These are phyloP conservation scores for Dilophus febrilis DNA, from an alignment of 2,888 invertebrate species.

Conservation along the genomic window DNA sequence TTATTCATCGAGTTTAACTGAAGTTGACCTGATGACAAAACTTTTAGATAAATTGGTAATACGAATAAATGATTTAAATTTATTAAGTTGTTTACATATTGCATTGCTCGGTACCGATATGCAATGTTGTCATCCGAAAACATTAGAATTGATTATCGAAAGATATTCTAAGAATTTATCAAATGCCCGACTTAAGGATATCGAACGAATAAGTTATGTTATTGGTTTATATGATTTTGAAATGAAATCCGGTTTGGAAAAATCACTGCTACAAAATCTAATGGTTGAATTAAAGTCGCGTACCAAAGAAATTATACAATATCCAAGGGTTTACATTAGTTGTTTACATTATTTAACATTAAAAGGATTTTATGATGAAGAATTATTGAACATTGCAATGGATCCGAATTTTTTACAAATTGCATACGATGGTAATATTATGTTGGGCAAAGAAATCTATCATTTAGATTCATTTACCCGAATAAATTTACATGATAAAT, in stretches of 20 bases:
- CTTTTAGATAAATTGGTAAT: conserved; percentile 36
- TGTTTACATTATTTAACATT: conserved; percentile 43
- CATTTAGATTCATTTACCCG: conserved; percentile 40
- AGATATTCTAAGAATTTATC: conserved; percentile 33
- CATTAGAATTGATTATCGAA: conserved; percentile 34
- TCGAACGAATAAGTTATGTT: conserved; percentile 49
- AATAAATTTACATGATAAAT: conserved; percentile 23
- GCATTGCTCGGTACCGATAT: conserved; percentile 41
- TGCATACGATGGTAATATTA: conserved; percentile 34
- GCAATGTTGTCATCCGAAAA: conserved; percentile 30
- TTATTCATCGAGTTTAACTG: conserved; percentile 34
- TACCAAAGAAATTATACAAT: conserved; percentile 35
- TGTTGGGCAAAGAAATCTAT: conserved; percentile 40
- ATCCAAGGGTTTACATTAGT: conserved; percentile 42
- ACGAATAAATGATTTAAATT: conserved; percentile 40
- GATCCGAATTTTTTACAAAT: conserved; percentile 37
- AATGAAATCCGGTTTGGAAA: conserved; percentile 31
- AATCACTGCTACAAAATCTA: conserved; percentile 31
- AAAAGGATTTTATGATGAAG: conserved; percentile 36
- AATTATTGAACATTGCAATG: conserved; percentile 40
- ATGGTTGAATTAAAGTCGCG: conserved; percentile 36
- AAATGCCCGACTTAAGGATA: conserved; percentile 47
- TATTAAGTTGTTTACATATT: conserved; percentile 46
- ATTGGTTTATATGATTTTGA: conserved; percentile 42
- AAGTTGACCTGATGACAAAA: conserved; percentile 31